Conservation (phyloP, 2,888 invertebrate species). For the Lepidochrysops patricia region DNA sequence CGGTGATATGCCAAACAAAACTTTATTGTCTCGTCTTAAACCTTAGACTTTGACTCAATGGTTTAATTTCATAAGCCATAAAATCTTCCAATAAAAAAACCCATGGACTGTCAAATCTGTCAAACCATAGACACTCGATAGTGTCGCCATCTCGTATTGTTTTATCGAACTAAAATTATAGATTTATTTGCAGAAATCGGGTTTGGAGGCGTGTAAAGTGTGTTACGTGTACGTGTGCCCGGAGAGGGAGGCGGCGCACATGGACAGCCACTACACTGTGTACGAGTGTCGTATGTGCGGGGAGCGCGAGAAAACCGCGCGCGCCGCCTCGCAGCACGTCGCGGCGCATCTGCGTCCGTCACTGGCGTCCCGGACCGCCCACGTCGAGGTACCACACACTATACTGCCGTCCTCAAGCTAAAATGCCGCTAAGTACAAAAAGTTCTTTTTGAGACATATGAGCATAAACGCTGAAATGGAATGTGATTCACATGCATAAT, state of each 20-base stretch:
- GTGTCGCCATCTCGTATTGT: background rate
- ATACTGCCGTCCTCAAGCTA: background rate
- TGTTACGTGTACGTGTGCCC: constrained; percentile 49
- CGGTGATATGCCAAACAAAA: too few relatives aligned
- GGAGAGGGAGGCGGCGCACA: constrained; percentile 31
- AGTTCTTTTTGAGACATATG: too few relatives aligned
- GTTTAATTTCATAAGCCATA: too few relatives aligned
- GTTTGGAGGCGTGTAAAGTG: constrained; percentile 43
- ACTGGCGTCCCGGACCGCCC: constrained; percentile 21
- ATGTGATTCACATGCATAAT: too few relatives aligned
- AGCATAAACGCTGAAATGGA: too few relatives aligned
- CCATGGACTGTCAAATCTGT: too few relatives aligned
- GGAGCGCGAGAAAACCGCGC: constrained; percentile 33
- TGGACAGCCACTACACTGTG: constrained; percentile 40
- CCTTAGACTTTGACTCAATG: too few relatives aligned
- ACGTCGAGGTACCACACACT: background rate
- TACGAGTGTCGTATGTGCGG: constrained; percentile 47
- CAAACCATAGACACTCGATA: too few relatives aligned
- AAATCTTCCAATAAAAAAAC: too few relatives aligned
- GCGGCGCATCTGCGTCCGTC: constrained; percentile 31
- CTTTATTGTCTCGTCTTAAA: too few relatives aligned
- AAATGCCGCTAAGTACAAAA: too few relatives aligned
- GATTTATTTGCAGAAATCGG: constrained; percentile 29
- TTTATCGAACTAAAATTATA: background rate
- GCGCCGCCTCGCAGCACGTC: constrained; percentile 36